Conservation (phyloP, 2,888 invertebrate species). For the Himalopsyche kuldschensis region DNA sequence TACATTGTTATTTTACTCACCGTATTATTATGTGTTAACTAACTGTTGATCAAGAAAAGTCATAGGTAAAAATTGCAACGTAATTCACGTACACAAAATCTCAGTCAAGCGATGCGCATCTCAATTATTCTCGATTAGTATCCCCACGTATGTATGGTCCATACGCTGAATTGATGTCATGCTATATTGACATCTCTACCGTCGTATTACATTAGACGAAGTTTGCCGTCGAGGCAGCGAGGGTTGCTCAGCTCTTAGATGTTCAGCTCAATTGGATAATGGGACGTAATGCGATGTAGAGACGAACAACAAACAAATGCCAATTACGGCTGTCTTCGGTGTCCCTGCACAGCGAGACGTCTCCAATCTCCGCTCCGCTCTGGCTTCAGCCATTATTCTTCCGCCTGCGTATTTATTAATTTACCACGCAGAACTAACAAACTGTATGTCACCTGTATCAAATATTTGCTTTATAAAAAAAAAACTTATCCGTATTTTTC, state of each 20-base stretch:
- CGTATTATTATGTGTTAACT: too few relatives aligned
- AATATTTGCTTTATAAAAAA: too few relatives aligned
- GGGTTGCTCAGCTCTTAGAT: constrained; percentile 24
- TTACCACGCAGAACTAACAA: background rate
- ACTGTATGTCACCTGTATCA: background rate
- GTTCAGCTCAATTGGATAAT: constrained; percentile 35
- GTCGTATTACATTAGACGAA: background rate
- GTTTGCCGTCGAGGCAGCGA: constrained; percentile 2
- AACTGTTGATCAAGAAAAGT: too few relatives aligned
- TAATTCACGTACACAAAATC: too few relatives aligned
- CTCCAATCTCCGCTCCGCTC: background rate
- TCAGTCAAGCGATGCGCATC: too few relatives aligned
- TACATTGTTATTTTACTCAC: too few relatives aligned
- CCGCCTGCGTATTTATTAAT: background rate
- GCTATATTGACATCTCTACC: background rate
- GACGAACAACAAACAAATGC: constrained; percentile 25
- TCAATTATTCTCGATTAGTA: too few relatives aligned
- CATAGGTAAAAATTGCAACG: too few relatives aligned
- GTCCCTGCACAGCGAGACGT: background rate
- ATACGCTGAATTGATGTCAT: background rate
- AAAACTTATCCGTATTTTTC: too few relatives aligned
- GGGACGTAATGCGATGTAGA: constrained; percentile 32
- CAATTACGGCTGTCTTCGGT: constrained; percentile 22
- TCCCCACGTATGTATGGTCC: background rate
- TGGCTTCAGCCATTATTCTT: background rate